Evolutionary conservation across 2,113 vertebrate genomes (phyloP).

Genomic region (Cryptomyrus ogoouensis): DNA sequence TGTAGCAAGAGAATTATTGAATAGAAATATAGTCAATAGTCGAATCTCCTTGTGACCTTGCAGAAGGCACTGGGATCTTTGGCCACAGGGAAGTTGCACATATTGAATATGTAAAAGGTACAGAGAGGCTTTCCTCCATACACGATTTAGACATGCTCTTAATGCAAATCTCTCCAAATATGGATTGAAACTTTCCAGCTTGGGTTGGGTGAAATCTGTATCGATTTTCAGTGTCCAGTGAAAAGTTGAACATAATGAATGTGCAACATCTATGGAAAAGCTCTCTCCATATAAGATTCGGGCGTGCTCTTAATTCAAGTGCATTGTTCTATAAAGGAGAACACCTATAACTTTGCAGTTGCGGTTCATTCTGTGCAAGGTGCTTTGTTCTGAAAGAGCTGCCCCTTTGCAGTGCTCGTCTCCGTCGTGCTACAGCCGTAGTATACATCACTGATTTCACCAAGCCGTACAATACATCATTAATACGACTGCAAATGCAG

Average conservation of each 20-base stretch:
- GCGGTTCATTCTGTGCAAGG: background rate
- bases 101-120: conserved; percentile 6
- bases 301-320: background rate
- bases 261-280: background rate
- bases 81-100: background rate
- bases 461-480: background rate
- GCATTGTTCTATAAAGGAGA: background rate
- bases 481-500: background rate
- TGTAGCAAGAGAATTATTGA: background rate
- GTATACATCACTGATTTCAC: background rate
- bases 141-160: background rate
- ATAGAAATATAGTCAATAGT: background rate
- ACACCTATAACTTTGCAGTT: background rate
- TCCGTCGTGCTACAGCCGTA: background rate
- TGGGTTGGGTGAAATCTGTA: background rate
- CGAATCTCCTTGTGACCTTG: background rate
- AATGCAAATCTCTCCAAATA: background rate
- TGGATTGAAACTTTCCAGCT: background rate
- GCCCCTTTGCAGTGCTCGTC: background rate
- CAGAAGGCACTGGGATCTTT: background rate
- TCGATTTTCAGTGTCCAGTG: background rate
- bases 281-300: background rate
- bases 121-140: background rate
- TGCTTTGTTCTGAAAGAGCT: background rate
- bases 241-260: background rate